A percentile compares a stretch with the other conserved stretches of the same genome.
Conservation (phyloP, 2,888 invertebrate species). For the Heteromyza rotundicornis region DNA sequence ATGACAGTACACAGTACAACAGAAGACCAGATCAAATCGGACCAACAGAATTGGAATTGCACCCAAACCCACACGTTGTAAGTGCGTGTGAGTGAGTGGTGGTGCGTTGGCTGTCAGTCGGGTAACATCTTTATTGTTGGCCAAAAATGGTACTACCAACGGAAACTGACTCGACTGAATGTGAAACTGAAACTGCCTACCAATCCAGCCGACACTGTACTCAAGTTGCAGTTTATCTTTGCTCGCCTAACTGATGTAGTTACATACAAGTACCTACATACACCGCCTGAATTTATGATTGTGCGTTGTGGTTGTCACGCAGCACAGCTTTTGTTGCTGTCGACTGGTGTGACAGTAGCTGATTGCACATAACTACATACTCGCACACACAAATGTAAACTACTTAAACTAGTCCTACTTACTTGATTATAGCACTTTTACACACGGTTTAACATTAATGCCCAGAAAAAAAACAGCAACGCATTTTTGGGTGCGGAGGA, state of each 20-base stretch:
- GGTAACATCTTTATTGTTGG: slow-evolving; percentile 1
- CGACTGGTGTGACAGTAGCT: too few species aligned
- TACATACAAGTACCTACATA: not conserved
- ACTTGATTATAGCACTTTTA: not conserved
- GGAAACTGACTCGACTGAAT: too few species aligned
- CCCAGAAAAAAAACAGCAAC: not conserved
- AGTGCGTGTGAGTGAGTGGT: too few species aligned
- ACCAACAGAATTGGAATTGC: not conserved
- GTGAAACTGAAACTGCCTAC: too few species aligned
- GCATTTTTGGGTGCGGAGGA: slow-evolving; percentile 3
- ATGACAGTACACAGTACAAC: not conserved
- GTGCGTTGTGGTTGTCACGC: not conserved
- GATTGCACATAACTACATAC: too few species aligned
- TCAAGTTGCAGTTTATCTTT: too few species aligned
- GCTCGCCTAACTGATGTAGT: too few species aligned
- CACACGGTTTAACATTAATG: not conserved
- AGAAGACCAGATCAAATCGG: not conserved
- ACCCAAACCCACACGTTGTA: not conserved
- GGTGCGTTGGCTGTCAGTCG: too few species aligned
- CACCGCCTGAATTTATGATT: not conserved
- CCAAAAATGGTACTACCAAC: not conserved
- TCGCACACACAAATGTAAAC: not conserved
- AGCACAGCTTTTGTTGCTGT: not conserved
- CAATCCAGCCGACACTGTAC: too few species aligned
- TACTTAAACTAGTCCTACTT: not conserved